Evolutionary conservation across 2,113 vertebrate species (phyloP), one percentile per base, ranked within the genome.

Genomic region (Scomber scombrus): DNA sequence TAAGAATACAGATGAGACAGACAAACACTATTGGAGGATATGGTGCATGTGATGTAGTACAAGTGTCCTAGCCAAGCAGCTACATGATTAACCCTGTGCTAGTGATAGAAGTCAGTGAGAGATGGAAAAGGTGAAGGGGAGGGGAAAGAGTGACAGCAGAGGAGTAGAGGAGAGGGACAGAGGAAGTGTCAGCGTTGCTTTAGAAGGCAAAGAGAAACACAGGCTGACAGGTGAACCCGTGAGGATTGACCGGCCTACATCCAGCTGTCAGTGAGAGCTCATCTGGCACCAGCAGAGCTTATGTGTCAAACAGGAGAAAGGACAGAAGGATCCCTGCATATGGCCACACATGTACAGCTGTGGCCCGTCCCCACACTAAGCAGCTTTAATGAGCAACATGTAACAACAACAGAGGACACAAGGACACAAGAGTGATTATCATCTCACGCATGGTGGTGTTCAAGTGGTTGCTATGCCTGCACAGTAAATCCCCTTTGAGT

Each of bases 181-280:
- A 84, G 85, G 87, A 88, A 68, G 89, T 94, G 93, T 93, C 93
- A 93, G 81, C 43, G 50, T 89, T 81, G 89, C 84, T 95, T 94
- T 94, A 85, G 87, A 86, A 82, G 58, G 84, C 57, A 55, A 77
- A 84, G 78, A 87, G 90, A 93, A 92, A 94, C 90, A 13, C 45
- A 63, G 89, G 82, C 85, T 95, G 95, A 96, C 95, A 95, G 94
- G 90, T 93, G 91, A 91, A 89, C 93, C 91, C 93, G 60, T 71
- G 93, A 94, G 94, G 91, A 94, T 94, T 92, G 93, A 93, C 89
- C 90, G 75, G 92, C 88, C 85, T 86, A 85, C 86, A 93, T 94
- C 91, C 89, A 93, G 91, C 92, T 94, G 92, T 94, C 94, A 93
- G 82, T 16, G 71, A 87, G 90, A 92, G 81, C 92, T 92, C 92